phyloP scores from a whole-genome alignment of 2,888 invertebrate genomes.

The Hirtodrosophila duncani region DNA sequence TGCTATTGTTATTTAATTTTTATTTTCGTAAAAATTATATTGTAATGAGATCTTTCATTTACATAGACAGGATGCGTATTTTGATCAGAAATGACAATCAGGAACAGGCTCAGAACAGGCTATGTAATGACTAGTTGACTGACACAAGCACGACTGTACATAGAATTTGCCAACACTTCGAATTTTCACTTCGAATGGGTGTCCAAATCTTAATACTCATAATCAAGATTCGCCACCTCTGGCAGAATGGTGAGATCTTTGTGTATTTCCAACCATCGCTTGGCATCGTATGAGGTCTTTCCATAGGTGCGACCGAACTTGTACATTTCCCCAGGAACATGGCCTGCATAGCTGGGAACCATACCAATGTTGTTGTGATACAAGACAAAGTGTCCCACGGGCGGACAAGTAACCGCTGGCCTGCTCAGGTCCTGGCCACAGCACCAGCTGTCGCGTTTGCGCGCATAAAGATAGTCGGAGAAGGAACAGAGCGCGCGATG shows the following conservation, averaged over 20 bases:
- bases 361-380: conserved; percentile 87
- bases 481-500: conserved; percentile 87
- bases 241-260: conserved; percentile 58
- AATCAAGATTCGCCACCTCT: conserved; percentile 52
- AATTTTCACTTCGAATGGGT: too few species aligned
- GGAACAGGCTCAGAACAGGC: too few species aligned
- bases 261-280: conserved; percentile 82
- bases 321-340: conserved; percentile 86
- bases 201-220: conserved; percentile 48
- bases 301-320: conserved; percentile 88
- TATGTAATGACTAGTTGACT: too few species aligned
- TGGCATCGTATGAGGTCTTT: conserved; percentile 85
- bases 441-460: conserved; percentile 87
- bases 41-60: too few species aligned
- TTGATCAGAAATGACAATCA: too few species aligned
- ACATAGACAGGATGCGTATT: too few species aligned
- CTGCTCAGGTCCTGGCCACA: conserved; percentile 63
- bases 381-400: conserved; percentile 79
- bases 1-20: too few species aligned
- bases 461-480: conserved; percentile 85
- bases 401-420: conserved; percentile 63
- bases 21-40: too few species aligned
- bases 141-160: too few species aligned
- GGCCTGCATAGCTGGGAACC: conserved; percentile 87
- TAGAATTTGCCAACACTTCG: too few species aligned